Evolutionary conservation across 2,797 vertebrate genomes (phyloP), one percentile per base, ranked within the genome.

Genomic region (Dicrostonyx torquatus): DNA sequence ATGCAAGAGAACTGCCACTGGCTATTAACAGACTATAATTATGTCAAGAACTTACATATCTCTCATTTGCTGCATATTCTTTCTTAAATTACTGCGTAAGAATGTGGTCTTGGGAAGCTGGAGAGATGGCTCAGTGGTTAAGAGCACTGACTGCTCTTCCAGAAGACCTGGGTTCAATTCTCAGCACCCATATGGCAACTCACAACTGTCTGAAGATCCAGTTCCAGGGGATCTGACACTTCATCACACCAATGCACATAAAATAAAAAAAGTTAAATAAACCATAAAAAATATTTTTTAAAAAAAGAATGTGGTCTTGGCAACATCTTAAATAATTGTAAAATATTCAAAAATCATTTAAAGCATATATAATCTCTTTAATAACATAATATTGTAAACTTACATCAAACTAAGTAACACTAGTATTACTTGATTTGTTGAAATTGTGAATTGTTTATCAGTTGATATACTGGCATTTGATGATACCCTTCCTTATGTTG

Each of bases 81-180:
- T 78, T 22, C 78, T 78, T 77, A 84, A 87, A 60, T 87, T 79
- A 89, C 48, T 89, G 66, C 86, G 29, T 92, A 31, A 70, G 90
- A 93, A 75, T 58, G 26, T 88, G 2, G 7, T 88, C 7, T 89
- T 29, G 17, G 37, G n/a, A n/a, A n/a, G n/a, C n/a, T n/a, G n/a
- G n/a, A n/a, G n/a, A n/a, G n/a, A n/a, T n/a, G n/a, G n/a, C n/a
- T n/a, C n/a, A n/a, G n/a, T n/a, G n/a, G n/a, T n/a, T n/a, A n/a
- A n/a, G n/a, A n/a, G n/a, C n/a, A n/a, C n/a, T n/a, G n/a, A n/a
- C n/a, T n/a, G n/a, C n/a, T n/a, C n/a, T n/a, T n/a, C n/a, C n/a
- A n/a, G n/a, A n/a, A n/a, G n/a, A n/a, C n/a, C n/a, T n/a, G n/a
- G n/a, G n/a, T n/a, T n/a, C n/a, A n/a, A n/a, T n/a, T n/a, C n/a